Base-by-base conservation (phyloP, 2,888 invertebrate genomes). In the Cephus sareptanus region DNA sequence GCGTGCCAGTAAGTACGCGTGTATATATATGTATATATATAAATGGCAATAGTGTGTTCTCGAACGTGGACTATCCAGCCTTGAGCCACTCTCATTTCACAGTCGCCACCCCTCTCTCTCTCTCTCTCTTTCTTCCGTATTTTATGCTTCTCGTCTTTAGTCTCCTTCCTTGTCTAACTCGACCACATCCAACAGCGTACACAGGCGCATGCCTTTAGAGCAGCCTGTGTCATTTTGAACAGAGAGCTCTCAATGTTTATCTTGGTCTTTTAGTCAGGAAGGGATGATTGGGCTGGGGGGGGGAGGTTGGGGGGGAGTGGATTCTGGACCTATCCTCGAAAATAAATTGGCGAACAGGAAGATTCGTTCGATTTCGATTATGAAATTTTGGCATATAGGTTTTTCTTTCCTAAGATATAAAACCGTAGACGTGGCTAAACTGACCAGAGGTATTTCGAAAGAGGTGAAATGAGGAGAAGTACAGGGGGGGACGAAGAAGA, bases 31-130 rank as follows among this genome's bases (percentile, higher is more conserved):
- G 35, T 56, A 30, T 77, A 23, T 31, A 69, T 69, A 34, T 68
- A 34, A 74, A 31, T 74, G n/a, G 34, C 69, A n/a, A 3, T 34
- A 71, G 40, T 40, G 33, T 75, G 13, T 69, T 74, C 40, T n/a
- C 75, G 12, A 12, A 37, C 37, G 37, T 34, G 71, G 30, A 70
- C 34, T n/a, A 31, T 68, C 33, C 70, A 34, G 23, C 35, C 75
- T 77, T 30, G 73, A 77, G 77, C 69, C 75, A 40, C 37, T 75
- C 71, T 75, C 71, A 75, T 75, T 77, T 84, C 82, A 81, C 82
- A 84, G 80, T 81, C n/a, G n/a, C n/a, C n/a, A n/a, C n/a, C n/a
- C n/a, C 13, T 80, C 75, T 76, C 12, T 77, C 74, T 74, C 30
- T 69, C 69, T 81, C 76, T 75, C 13, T 69, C 75, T 75, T 73